Base-by-base conservation (phyloP, 2,888 invertebrate species). In the Macaria notata region DNA sequence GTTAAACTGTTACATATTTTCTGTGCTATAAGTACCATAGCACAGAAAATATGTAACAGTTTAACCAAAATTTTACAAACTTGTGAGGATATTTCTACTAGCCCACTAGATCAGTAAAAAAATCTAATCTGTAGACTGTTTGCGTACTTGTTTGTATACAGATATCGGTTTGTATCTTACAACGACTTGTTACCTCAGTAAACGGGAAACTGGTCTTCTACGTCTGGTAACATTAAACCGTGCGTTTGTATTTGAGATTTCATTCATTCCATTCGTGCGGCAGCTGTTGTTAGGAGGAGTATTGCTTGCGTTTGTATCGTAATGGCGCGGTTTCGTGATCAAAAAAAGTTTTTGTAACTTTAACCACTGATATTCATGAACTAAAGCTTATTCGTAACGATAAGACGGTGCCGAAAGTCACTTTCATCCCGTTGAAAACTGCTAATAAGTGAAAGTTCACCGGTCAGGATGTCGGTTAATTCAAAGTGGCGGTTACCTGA, bases 401-500 rank as follows among this genome's bases (percentile, higher is more conserved):
- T 51, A 69, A 62, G 58, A 75, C 60, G 61, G 53, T 71, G 63
- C 58, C 66, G 66, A 71, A 78, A 81, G 5, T 80, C 74, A 71
- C 64, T 60, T 67, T 52, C 55, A 49, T 61, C 59, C 56, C 68
- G 52, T 63, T 67, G 66, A 72, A 78, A 72, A 75, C 70, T 65
- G 64, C 61, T 70, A 64, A 66, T 73, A 71, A 79, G 87, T 88
- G 84, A 84, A 84, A 87, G 82, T 84, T 83, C 76, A 83, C 80
- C 80, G 83, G 83, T 82, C 84, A 88, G 83, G 86, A 90, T 91
- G 90, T 88, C 90, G 84, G 91, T 91, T 89, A 88, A 85, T 91
- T 91, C 86, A 86, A 91, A 91, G 91, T 89, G 90, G 88, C 88
- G 85, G 89, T 89, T 91, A 91, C 91, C 91, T 91, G 91, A 82